Evolutionary conservation across 2,888 invertebrate genomes (phyloP).

Genomic region (Odontothrips loti): DNA sequence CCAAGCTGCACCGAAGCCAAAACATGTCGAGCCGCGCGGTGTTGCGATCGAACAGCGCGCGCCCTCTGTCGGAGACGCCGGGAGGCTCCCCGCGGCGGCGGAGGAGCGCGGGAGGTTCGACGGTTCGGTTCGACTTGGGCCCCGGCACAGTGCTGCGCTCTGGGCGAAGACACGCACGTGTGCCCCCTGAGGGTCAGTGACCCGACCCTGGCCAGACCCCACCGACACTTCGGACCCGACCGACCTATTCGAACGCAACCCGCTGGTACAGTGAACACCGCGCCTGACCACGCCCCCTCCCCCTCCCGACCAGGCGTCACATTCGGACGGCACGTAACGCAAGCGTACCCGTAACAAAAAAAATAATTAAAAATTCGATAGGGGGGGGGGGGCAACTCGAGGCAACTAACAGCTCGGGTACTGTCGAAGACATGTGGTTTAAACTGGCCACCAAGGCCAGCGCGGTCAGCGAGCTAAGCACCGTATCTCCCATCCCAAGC

Average conservation of each 20-base stretch:
- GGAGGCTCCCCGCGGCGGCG: neutral
- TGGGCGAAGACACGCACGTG: neutral
- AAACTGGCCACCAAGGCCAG: no score
- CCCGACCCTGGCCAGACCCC: no score
- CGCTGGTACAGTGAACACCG: neutral
- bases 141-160: conserved; percentile 31
- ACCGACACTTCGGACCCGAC: conserved; percentile 41
- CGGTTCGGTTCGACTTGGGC: neutral
- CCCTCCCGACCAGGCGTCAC: neutral
- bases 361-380: no score
- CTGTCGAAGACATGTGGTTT: no score
- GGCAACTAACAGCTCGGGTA: no score
- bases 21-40: conserved; percentile 36
- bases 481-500: no score
- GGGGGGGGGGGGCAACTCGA: no score
- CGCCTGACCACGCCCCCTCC: neutral
- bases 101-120: no score
- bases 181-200: no score
- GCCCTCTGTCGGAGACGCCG: conserved; percentile 36
- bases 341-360: no score
- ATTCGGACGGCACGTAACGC: no score
- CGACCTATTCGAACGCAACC: conserved; percentile 43
- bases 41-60: conserved; percentile 38
- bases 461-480: no score
- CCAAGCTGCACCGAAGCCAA: conserved; percentile 34